These are phyloP conservation scores for Fistularia tabacaria DNA, from an alignment of 2,797 vertebrate species.

Conservation along the genomic window DNA sequence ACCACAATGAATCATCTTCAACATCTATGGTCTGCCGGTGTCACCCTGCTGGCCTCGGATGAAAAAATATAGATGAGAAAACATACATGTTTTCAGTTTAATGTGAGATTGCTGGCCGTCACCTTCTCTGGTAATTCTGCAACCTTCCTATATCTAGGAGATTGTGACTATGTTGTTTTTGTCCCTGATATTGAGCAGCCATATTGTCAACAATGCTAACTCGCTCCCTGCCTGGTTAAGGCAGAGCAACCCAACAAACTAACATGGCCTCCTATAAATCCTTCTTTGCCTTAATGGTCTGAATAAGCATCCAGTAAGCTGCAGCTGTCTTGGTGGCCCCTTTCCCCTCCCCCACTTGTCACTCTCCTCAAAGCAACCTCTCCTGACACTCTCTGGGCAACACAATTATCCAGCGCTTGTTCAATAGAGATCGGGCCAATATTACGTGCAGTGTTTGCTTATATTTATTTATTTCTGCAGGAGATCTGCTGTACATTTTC, in stretches of 20 bases:
- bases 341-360: constrained; percentile 9
- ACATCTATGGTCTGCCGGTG: neutral
- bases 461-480: too few species aligned
- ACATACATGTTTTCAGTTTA: too few species aligned
- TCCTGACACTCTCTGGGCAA: neutral
- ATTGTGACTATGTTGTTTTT: too few species aligned
- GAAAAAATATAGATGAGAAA: too few species aligned
- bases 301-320: constrained; percentile 35
- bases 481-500: too few species aligned
- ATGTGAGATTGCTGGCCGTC: too few species aligned
- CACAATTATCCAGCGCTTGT: neutral
- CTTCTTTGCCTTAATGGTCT: constrained; percentile 16
- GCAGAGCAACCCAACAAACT: constrained; percentile 4
- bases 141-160: too few species aligned
- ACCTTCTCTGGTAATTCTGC: too few species aligned
- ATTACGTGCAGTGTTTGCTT: too few species aligned
- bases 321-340: constrained; percentile 35
- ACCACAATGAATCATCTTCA: constrained; percentile 30
- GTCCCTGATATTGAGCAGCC: too few species aligned
- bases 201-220: neutral
- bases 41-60: too few species aligned
- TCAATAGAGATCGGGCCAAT: too few species aligned
- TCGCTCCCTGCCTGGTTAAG: neutral
- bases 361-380: neutral
- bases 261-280: constrained; percentile 17